These are phyloP conservation scores for Acyrthosiphon pisum DNA, from an alignment of 1,140 invertebrate genomes.

Conservation along the genomic window DNA sequence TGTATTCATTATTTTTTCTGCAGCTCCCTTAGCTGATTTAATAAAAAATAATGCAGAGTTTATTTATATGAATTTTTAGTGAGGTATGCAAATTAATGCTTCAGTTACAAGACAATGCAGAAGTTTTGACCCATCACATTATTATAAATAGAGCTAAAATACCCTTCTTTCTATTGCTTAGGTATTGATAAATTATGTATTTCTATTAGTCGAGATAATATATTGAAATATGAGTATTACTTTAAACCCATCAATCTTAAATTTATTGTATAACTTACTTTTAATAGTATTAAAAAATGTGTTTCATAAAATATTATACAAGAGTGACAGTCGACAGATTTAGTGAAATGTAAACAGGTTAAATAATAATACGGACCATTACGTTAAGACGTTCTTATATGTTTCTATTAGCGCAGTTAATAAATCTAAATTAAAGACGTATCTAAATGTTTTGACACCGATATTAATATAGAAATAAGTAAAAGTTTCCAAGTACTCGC, in stretches of 20 bases:
- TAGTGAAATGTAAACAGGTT: slow-evolving; percentile 23
- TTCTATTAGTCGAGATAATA: not conserved
- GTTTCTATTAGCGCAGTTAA: not conserved
- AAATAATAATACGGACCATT: not conserved
- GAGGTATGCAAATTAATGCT: not conserved
- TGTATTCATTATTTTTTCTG: not conserved
- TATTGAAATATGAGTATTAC: not conserved
- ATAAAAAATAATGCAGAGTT: not conserved
- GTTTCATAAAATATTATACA: not conserved
- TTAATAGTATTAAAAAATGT: not conserved
- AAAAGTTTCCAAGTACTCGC: not conserved
- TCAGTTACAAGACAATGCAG: not conserved
- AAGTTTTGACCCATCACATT: no score
- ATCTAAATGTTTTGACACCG: not conserved
- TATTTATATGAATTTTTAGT: not conserved
- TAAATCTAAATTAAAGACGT: not conserved
- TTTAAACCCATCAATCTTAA: not conserved
- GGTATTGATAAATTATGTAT: not conserved
- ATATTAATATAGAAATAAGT: not conserved
- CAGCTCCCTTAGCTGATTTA: not conserved
- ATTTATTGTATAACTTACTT: not conserved
- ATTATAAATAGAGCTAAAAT: no score
- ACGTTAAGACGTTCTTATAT: not conserved
- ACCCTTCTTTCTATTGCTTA: no score
- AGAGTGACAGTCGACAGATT: not conserved